Evolutionary conservation across 2,113 vertebrate species (phyloP).

Genomic region (Ancistrus triradiatus): DNA sequence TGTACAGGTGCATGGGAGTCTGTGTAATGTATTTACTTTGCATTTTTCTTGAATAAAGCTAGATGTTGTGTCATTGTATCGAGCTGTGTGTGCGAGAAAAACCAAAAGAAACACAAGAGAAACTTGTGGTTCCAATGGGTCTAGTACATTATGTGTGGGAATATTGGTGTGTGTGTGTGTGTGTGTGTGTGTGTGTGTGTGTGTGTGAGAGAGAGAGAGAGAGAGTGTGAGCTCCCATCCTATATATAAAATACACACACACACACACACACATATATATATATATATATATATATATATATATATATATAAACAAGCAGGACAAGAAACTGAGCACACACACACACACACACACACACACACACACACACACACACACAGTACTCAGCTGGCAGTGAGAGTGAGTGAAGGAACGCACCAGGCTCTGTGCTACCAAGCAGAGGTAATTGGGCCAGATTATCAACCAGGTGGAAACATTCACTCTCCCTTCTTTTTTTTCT

Average conservation of each 20-base stretch:
- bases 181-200: conserved; percentile 17
- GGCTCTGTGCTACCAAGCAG: conserved; percentile 63
- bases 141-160: too few species aligned
- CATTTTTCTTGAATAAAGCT: conserved; percentile 4
- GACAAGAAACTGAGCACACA: too few species aligned
- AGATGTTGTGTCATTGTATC: background rate
- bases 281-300: too few species aligned
- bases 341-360: too few species aligned
- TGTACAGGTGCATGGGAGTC: conserved; percentile 28
- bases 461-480: conserved; percentile 75
- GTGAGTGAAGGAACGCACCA: conserved; percentile 57
- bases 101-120: too few species aligned
- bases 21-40: conserved; percentile 14
- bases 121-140: too few species aligned
- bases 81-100: background rate
- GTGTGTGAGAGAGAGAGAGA: conserved; percentile 1
- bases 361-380: conserved; percentile 44
- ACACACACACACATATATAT: conserved; percentile 45
- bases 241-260: conserved; percentile 30
- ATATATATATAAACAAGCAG: too few species aligned
- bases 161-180: conserved; percentile 11
- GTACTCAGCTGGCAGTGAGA: conserved; percentile 56
- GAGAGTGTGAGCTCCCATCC: conserved; percentile 14
- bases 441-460: conserved; percentile 74
- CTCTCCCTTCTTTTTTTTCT: conserved; percentile 43